Conservation (phyloP, 2,797 vertebrate species). For the Parauchenoglanis ngamensis region DNA sequence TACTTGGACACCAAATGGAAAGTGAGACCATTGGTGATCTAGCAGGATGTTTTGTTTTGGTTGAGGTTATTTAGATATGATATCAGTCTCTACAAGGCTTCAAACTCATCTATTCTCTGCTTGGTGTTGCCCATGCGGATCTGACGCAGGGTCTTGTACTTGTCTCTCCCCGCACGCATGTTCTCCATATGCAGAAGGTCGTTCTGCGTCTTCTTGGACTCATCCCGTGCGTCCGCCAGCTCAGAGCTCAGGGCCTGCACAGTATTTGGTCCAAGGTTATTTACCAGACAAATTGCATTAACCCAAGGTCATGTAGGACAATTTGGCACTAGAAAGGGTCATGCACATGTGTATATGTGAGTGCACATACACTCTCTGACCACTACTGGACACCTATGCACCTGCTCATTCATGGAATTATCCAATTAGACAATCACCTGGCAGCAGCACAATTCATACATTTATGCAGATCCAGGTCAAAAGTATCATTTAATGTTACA, state of each 20-base stretch:
- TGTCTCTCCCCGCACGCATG: constrained; percentile 87
- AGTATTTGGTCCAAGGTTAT: not conserved
- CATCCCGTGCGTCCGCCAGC: constrained; percentile 81
- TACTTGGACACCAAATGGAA: constrained; percentile 49
- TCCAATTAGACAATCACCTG: not conserved
- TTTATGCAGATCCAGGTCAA: not conserved
- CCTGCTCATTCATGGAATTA: not conserved
- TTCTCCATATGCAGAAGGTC: constrained; percentile 91
- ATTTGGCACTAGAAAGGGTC: not conserved
- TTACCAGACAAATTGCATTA: not conserved
- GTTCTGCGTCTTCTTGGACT: constrained; percentile 84
- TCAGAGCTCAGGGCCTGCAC: constrained; percentile 87
- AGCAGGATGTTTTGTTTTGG: constrained; percentile 34
- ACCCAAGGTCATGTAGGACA: not conserved
- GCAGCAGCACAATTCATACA: not conserved
- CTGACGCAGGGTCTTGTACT: constrained; percentile 97
- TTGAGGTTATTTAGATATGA: constrained; percentile 35
- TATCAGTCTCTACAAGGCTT: constrained; percentile 82
- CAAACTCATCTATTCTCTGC: constrained; percentile 97
- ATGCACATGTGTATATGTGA: not conserved
- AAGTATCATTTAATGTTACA: not conserved
- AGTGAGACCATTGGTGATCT: constrained; percentile 34
- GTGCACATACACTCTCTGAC: not conserved
- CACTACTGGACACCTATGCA: not conserved
- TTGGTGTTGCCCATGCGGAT: constrained; percentile 98